These are phyloP conservation scores for Agelaius phoeniceus DNA, from an alignment of 2,113 vertebrate species.

Conservation along the genomic window DNA sequence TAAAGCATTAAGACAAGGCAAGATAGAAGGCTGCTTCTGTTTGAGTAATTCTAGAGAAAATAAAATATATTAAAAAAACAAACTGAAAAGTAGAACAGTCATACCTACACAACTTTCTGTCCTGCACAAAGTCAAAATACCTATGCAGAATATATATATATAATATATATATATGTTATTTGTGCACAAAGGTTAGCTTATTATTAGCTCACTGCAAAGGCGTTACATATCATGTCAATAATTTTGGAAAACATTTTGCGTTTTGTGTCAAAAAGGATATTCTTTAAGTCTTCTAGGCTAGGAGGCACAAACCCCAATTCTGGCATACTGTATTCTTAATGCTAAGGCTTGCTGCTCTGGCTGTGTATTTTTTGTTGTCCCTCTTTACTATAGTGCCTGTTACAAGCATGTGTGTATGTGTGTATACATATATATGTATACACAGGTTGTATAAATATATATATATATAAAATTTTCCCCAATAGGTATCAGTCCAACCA, in stretches of 20 bases:
- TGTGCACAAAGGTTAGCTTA: conserved; percentile 86
- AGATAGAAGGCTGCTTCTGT: conserved; percentile 96
- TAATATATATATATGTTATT: conserved; percentile 73
- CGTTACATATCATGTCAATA: conserved; percentile 74
- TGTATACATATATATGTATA: conserved; percentile 72
- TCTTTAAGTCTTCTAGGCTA: conserved; percentile 77
- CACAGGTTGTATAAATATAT: conserved; percentile 73
- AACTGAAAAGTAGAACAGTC: conserved; percentile 86
- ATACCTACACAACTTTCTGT: conserved; percentile 91
- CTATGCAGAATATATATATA: conserved; percentile 83
- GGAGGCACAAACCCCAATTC: conserved; percentile 80
- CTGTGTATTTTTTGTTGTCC: conserved; percentile 73
- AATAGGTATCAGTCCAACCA: conserved; percentile 77
- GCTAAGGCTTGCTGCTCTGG: conserved; percentile 89
- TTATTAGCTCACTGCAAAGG: conserved; percentile 85
- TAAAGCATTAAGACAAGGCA: conserved; percentile 99
- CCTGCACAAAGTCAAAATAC: conserved; percentile 88
- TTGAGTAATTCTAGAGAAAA: conserved; percentile 90
- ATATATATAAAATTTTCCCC: conserved; percentile 73
- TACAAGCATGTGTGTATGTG: conserved; percentile 74
- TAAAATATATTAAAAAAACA: conserved; percentile 76
- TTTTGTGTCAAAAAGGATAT: conserved; percentile 73
- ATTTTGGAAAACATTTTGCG: conserved; percentile 77
- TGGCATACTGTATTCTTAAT: conserved; percentile 82
- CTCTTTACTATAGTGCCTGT: conserved; percentile 79